These are phyloP conservation scores for Holothuria glaberrima DNA, from an alignment of 35 echinoderm and acorn worm species.

Conservation along the genomic window DNA sequence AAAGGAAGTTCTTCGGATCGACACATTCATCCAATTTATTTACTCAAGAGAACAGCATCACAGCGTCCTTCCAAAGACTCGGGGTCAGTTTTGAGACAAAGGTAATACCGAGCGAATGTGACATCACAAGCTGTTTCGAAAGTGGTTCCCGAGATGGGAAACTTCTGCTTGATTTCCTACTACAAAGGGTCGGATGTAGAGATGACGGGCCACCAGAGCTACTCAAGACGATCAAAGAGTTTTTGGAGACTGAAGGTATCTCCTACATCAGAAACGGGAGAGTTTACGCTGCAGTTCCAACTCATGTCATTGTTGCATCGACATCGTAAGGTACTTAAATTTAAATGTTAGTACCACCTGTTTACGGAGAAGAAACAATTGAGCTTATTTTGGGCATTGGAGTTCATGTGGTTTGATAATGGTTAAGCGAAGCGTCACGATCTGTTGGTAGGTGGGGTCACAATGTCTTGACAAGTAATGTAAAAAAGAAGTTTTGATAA, in stretches of 20 bases:
- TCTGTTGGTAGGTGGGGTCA: too few species aligned
- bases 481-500: too few species aligned
- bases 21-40: neutral
- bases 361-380: too few species aligned
- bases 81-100: neutral
- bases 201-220: neutral
- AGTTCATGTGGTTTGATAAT: too few species aligned
- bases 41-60: neutral
- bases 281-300: neutral
- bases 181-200: neutral
- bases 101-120: neutral
- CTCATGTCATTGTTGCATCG: too few species aligned
- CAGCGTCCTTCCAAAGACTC: neutral
- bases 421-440: too few species aligned
- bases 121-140: neutral
- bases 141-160: neutral
- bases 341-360: too few species aligned
- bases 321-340: too few species aligned
- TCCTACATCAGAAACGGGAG: neutral
- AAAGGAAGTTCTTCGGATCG: neutral
- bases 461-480: too few species aligned
- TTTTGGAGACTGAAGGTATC: neutral
- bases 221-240: neutral
- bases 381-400: too few species aligned
- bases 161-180: neutral